Conservation (phyloP, 2,888 invertebrate genomes). For the Lepidochrysops patricia region DNA sequence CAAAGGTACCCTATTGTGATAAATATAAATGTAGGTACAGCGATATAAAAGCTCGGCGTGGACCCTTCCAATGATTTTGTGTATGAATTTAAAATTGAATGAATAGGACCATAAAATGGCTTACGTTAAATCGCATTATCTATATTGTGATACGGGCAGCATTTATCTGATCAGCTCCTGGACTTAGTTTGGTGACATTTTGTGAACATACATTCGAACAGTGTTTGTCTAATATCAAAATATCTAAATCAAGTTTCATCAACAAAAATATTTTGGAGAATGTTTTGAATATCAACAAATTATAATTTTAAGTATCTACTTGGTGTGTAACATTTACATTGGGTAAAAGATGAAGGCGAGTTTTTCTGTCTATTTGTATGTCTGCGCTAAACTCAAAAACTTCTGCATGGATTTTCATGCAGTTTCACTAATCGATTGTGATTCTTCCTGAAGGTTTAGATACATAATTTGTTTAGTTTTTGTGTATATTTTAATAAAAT, state of each 20-base stretch:
- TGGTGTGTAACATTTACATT: no score
- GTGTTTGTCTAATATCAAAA: background rate
- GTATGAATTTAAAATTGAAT: constrained; percentile 3
- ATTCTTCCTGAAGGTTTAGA: no score
- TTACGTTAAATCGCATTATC: background rate
- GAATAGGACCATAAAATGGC: background rate
- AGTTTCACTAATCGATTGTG: no score
- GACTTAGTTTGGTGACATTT: background rate
- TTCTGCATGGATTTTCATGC: no score
- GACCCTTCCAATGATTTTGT: background rate
- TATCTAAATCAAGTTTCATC: background rate
- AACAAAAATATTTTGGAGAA: background rate
- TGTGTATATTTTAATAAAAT: no score
- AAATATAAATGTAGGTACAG: background rate
- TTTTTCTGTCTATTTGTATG: no score
- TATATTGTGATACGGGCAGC: background rate
- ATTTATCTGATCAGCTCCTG: background rate
- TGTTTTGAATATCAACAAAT: background rate
- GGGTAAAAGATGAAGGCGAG: no score
- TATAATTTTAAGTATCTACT: no score
- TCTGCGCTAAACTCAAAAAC: no score
- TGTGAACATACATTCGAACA: background rate
- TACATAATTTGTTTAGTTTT: no score
- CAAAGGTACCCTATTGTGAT: constrained; percentile 1
- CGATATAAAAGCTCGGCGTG: background rate